Evolutionary conservation across 1,140 invertebrate species (phyloP).

Genomic region (Globodera ellingtonae): DNA sequence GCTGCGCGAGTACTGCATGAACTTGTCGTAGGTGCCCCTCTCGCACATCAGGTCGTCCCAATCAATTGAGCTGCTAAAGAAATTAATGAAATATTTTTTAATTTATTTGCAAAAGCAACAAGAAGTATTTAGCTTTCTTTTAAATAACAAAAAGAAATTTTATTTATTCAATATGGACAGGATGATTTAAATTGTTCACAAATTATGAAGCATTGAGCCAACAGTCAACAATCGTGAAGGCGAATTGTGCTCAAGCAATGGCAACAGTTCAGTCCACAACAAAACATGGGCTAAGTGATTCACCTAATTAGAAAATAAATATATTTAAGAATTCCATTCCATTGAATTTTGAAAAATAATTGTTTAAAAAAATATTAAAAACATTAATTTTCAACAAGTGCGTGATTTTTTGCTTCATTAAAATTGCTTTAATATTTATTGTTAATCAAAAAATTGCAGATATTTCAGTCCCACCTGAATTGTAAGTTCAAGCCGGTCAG

Average conservation of each 20-base stretch:
- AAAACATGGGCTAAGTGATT: constrained; percentile 51
- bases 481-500: constrained; percentile 46
- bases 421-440: no score
- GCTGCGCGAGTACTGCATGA: constrained; percentile 47
- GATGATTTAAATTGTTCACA: constrained; percentile 33
- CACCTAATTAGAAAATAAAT: constrained; percentile 39
- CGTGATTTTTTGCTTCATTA: no score
- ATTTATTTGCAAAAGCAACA: neutral
- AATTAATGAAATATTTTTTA: no score
- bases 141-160: neutral
- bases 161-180: neutral
- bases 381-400: neutral
- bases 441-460: no score
- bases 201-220: constrained; percentile 48
- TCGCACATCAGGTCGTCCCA: constrained; percentile 46
- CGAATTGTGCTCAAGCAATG: constrained; percentile 43
- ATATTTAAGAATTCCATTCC: neutral
- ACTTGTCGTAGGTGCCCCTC: constrained; percentile 44
- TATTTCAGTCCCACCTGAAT: constrained; percentile 37
- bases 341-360: neutral
- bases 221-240: constrained; percentile 50
- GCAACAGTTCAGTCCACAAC: constrained; percentile 41
- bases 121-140: no score
- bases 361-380: constrained; percentile 11
- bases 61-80: constrained; percentile 41